Base-by-base conservation (phyloP, 2,797 vertebrate species). In the Lemur catta region DNA sequence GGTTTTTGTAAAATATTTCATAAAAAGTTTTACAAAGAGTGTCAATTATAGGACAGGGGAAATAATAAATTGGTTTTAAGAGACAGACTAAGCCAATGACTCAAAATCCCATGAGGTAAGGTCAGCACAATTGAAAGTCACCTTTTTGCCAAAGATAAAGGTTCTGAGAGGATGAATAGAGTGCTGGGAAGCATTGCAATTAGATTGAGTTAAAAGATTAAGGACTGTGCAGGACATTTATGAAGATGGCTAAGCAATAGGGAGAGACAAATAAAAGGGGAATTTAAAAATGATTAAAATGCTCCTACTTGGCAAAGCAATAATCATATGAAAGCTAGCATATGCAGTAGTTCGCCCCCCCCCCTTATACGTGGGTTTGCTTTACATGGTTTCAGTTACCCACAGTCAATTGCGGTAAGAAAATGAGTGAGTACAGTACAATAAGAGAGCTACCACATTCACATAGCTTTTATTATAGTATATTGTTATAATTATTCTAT, bases 201-300 rank as follows among this genome's bases (percentile, higher is more conserved):
- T 84, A 95, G 72, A 57, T 11, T 61, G 13, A 28, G 17, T 94
- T 94, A 92, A 80, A 92, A 86, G 65, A 93, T 84, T 17, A 93
- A 89, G 43, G 28, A 79, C 79, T 50, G 1, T 72, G 46, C 11
- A 91, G 55, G 86, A 86, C 57, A 80, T 94, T 96, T 94, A 84
- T 91, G 46, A 91, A 96, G 20, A 89, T 91, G 59, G 14, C 18
- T 89, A 75, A 95, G n/a, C 76, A 84, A 82, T 55, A 67, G 24
- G 3, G 59, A 89, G 52, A 88, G 63, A 80, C 18, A 91, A 69
- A 57, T 65, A 94, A 69, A 67, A 89, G 75, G 26, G 59, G 65
- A 94, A 67, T 59, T 38, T 41, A 94, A 95, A 95, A 72, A 59
- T 48, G 76, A 95, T 88, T 80, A 76, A 91, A 91, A 65, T 95